Evolutionary conservation across 2,113 vertebrate genomes (phyloP).

Genomic region (Tragelaphus buxtoni): DNA sequence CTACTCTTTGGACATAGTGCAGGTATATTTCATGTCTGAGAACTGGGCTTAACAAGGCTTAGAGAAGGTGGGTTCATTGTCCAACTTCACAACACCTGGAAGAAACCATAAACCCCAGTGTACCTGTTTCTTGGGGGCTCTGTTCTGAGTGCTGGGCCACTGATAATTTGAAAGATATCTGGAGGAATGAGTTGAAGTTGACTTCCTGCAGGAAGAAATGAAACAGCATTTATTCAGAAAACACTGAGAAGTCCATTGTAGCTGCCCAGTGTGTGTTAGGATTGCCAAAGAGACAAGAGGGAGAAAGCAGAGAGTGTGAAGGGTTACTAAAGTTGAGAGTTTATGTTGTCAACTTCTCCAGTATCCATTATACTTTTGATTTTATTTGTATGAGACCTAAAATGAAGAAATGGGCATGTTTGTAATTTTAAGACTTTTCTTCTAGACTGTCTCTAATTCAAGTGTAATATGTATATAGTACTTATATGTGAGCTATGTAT

Average conservation of each 20-base stretch:
- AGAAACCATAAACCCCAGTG: background rate
- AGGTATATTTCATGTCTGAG: background rate
- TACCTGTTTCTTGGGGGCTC: background rate
- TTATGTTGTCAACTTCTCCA: background rate
- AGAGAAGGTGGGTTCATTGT: background rate
- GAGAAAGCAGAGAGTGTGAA: background rate
- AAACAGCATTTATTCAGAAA: background rate
- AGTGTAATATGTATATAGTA: no score
- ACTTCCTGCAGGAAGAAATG: background rate
- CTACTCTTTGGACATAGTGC: no score
- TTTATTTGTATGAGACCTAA: background rate
- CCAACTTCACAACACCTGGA: background rate
- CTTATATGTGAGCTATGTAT: background rate
- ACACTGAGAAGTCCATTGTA: background rate
- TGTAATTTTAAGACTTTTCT: background rate
- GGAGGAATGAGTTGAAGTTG: background rate
- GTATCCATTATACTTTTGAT: background rate
- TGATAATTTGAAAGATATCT: background rate
- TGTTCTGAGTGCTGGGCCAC: background rate
- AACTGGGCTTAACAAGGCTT: background rate
- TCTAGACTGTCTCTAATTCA: background rate
- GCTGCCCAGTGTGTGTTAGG: fast-evolving
- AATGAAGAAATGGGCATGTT: background rate
- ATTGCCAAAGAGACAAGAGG: background rate
- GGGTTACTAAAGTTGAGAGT: background rate